Evolutionary conservation across 2,888 invertebrate species (phyloP), one percentile per base, ranked within the genome.

Genomic region (Tetranychus piercei): DNA sequence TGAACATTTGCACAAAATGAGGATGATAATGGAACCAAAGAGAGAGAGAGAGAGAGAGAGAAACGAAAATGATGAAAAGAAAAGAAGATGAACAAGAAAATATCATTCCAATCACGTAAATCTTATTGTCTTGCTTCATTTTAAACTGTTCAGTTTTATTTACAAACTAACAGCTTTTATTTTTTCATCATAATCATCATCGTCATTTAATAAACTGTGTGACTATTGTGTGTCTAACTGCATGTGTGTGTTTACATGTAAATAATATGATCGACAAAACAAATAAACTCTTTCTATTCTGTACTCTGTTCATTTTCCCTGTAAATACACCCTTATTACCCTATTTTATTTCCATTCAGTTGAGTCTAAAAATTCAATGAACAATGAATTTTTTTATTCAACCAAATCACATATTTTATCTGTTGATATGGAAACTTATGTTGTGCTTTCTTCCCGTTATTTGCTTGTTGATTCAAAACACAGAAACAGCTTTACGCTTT

Each of bases 11-110:
- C 34, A 34, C 34, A 69, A 69, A 11, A 22, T 11, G 22, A 69
- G 20, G 69, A 67, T 22, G 67, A 69, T 23, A 20, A 23, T 69
- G 20, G 22, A 69, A 20, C 7, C 18, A 70, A 20, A 70, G 70
- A 70, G 70, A 70, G 5, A 70, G 70, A 70, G 70, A 70, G 70
- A 70, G 70, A 70, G 70, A 70, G 70, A 70, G 70, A 70, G 70
- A 70, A 7, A 7, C 15, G 8, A 34, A 34, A 71, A 43, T 22
- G 22, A 23, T 23, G 69, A 69, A 22, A 20, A 69, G 20, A 23
- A 20, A 69, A 8, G 6, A n/a, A 23, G 55, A 55, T 55, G 55
- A 4, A 15, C 1, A 55, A 15, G 6, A 55, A 55, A 55, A 55
- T 55, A 55, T 15, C 55, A 55, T 55, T 55, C 55, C 11, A 55